These are phyloP conservation scores for Apostichopus leukothele DNA, from an alignment of 53 echinoderm and acorn worm species.

Conservation along the genomic window DNA sequence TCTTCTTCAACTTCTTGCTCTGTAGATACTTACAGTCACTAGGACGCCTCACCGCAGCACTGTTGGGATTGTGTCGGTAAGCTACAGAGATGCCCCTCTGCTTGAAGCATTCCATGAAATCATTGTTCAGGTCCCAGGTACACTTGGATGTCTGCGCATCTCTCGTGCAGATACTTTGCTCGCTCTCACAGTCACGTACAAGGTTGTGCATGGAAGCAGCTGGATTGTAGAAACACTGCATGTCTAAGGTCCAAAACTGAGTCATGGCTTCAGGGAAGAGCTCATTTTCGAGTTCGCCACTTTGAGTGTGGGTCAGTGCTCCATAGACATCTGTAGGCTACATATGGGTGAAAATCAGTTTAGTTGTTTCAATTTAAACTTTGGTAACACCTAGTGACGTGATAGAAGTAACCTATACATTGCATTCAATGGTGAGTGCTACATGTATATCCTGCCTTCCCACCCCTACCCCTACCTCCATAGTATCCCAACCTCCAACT, in stretches of 20 bases:
- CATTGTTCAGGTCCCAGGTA: slow-evolving; percentile 46
- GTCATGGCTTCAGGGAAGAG: slow-evolving; percentile 24
- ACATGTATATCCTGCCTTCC: too few relatives aligned
- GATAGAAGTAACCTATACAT: too few relatives aligned
- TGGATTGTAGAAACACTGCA: slow-evolving; percentile 61
- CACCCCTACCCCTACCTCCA: too few relatives aligned
- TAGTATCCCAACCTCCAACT: too few relatives aligned
- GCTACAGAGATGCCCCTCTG: slow-evolving; percentile 17
- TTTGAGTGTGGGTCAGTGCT: not conserved
- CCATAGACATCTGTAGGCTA: slow-evolving; percentile 9
- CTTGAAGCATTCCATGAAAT: slow-evolving; percentile 50
- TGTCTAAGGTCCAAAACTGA: slow-evolving; percentile 48
- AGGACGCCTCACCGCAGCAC: slow-evolving; percentile 42
- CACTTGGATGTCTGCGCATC: slow-evolving; percentile 23
- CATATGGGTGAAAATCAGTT: not conserved
- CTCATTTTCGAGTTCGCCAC: not conserved
- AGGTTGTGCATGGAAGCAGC: slow-evolving; percentile 48
- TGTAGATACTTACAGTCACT: slow-evolving; percentile 60
- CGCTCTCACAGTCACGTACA: slow-evolving; percentile 59
- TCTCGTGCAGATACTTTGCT: slow-evolving; percentile 27
- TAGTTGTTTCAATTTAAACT: too few relatives aligned
- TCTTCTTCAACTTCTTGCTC: slow-evolving; percentile 52
- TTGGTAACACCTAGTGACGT: too few relatives aligned
- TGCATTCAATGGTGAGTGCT: too few relatives aligned
- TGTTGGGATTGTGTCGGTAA: not conserved